phyloP scores from a whole-genome alignment of 92 coral and sea anemone species.

The Scolanthus callimorphus region DNA sequence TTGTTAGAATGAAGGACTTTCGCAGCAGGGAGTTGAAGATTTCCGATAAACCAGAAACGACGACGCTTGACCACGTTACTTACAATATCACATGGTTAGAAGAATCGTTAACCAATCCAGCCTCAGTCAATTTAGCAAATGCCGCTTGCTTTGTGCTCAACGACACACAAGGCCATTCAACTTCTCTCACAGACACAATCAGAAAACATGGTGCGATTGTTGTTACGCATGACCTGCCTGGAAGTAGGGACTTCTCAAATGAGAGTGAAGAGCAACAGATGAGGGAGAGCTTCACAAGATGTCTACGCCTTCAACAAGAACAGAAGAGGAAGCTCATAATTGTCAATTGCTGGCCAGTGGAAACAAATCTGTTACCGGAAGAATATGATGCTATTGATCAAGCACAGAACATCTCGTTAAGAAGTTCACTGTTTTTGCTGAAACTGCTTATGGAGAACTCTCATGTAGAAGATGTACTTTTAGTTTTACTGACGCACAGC shows the following conservation, averaged over 20 bases:
- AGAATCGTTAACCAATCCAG: neutral
- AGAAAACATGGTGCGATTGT: neutral
- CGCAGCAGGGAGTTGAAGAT: conserved; percentile 2
- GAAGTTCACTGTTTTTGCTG: conserved; percentile 18
- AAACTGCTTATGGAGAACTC: conserved; percentile 16
- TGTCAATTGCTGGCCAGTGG: conserved; percentile 36
- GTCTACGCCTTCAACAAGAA: neutral
- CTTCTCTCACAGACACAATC: neutral
- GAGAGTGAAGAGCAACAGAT: neutral
- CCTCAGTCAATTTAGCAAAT: neutral
- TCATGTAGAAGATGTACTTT: neutral
- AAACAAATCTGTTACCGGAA: conserved; percentile 2
- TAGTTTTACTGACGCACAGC: conserved; percentile 12
- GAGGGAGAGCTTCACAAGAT: neutral
- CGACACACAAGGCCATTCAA: conserved; percentile 19
- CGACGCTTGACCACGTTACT: conserved; percentile 10
- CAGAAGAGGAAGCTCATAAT: conserved; percentile 8
- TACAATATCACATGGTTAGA: conserved; percentile 28
- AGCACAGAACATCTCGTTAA: conserved; percentile 17
- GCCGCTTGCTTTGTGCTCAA: conserved; percentile 9
- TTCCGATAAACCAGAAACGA: too few relatives aligned
- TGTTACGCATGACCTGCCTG: neutral
- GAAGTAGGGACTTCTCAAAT: neutral
- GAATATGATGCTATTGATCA: conserved; percentile 1
- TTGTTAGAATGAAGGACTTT: conserved; percentile 18